Base-by-base conservation (phyloP, 92 coral and sea anemone species). In the Plumapathes pennacea region DNA sequence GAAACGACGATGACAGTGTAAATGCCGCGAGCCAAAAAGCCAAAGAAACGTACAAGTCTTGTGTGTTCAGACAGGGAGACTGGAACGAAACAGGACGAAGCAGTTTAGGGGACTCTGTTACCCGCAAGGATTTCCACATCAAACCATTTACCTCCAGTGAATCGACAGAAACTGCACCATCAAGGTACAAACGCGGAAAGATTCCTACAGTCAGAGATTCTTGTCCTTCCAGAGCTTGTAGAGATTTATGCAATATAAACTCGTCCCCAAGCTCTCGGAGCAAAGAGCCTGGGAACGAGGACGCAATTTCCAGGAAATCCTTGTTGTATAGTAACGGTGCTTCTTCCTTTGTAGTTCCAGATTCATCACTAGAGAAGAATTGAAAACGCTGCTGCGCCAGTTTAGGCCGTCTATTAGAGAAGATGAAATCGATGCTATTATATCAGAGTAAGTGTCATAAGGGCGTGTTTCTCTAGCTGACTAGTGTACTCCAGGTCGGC, bases 21-120 rank as follows among this genome's bases (percentile, higher is more conserved):
- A 64, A 39, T 13, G 4, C 61, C 31, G 60, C 83, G 26, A 25
- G 63, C 29, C 43, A 54, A 2, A 76, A 77, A 24, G 68, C 84
- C 17, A 60, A 34, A 6, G 78, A 76, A 46, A 78, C 90, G 2
- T 64, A 75, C 62, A 66, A 71, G 33, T 81, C 97, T 36, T 76
- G 85, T 32, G 94, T 85, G 42, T 89, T 89, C 55, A 76, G 94
- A 17, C 38, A 72, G 14, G 97, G 97, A 2, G 97, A 89, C 77
- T 89, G 97, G 97, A 89, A 89, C 62, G 82, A 69, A 13, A 56
- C 69, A 5, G 72, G 63, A 33, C 76, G 69, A 10, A 51, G 30
- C 4, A 24, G 52, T 28, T 46, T 60, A 20, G 51, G 48, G 12
- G 59, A 69, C 52, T 89, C 97, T 2, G 95, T 85, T 59, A 89